Percentiles rank a stretch among this genome's conserved stretches.
phyloP scores from a whole-genome alignment of 2,797 vertebrate species.

The Platyrinchus mystaceus region DNA sequence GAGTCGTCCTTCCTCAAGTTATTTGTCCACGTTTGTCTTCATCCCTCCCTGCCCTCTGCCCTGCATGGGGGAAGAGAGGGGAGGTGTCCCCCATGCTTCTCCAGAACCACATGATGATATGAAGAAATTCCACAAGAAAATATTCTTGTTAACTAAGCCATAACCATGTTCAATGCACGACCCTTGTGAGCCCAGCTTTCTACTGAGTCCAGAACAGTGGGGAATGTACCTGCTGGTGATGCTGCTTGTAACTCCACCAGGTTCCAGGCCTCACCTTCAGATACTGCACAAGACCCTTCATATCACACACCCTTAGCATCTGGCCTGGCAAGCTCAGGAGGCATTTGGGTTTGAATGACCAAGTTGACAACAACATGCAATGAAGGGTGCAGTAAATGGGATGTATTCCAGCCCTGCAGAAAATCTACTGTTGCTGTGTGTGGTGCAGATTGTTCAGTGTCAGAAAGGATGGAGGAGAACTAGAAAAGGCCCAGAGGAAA shows the following conservation, averaged over 20 bases:
- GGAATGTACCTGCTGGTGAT: background rate
- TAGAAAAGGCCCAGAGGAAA: background rate
- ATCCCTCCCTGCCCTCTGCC: background rate
- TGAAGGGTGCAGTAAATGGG: background rate
- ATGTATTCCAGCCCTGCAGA: background rate
- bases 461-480: background rate
- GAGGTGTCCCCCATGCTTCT: background rate
- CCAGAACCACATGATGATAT: background rate
- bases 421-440: background rate
- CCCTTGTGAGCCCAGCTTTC: background rate
- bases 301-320: background rate
- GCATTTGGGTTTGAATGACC: background rate
- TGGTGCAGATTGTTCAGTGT: background rate
- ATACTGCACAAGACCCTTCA: background rate
- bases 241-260: background rate
- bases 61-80: background rate
- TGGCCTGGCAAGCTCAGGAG: background rate
- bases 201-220: accelerated
- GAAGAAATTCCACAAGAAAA: background rate
- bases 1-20: background rate
- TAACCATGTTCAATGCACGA: background rate
- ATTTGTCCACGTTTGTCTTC: background rate
- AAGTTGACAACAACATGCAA: background rate
- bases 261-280: background rate
- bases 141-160: background rate